Evolutionary conservation across 2,113 vertebrate genomes (phyloP).

Genomic region (Tauraco erythrolophus): DNA sequence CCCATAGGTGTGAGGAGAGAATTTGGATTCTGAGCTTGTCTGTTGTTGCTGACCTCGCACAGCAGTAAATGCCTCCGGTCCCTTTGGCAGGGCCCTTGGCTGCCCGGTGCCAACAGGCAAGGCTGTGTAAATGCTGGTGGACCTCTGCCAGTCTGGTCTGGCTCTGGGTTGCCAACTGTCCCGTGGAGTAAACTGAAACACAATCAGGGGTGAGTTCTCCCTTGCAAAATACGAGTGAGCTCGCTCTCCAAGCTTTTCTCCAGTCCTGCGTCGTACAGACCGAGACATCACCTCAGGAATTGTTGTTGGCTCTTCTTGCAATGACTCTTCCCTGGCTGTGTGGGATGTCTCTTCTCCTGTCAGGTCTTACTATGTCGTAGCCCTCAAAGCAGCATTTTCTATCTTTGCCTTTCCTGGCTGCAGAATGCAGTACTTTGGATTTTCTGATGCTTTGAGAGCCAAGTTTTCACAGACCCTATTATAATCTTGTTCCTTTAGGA

Average conservation of each 20-base stretch:
- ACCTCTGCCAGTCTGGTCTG: neutral
- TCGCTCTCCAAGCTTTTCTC: neutral
- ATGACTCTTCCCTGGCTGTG: constrained; percentile 23
- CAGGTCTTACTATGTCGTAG: constrained; percentile 11
- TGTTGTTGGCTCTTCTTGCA: constrained; percentile 58
- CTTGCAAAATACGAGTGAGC: neutral
- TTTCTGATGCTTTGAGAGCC: neutral
- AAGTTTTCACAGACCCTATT: constrained; percentile 34
- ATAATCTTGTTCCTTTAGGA: constrained; percentile 32
- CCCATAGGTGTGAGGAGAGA: neutral
- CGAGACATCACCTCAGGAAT: constrained; percentile 59
- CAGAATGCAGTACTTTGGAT: neutral
- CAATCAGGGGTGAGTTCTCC: neutral
- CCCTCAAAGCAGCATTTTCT: constrained; percentile 14
- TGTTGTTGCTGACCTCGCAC: neutral
- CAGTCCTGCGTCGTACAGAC: neutral
- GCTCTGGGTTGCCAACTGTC: neutral
- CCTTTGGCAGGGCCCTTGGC: neutral
- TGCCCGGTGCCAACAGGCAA: neutral
- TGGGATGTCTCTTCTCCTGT: neutral
- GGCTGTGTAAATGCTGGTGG: neutral
- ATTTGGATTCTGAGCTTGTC: neutral
- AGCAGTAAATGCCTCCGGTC: constrained; percentile 1
- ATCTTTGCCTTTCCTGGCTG: neutral
- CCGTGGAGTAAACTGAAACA: neutral